Conservation (phyloP, 2,113 vertebrate species). For the Macroglossus sobrinus region DNA sequence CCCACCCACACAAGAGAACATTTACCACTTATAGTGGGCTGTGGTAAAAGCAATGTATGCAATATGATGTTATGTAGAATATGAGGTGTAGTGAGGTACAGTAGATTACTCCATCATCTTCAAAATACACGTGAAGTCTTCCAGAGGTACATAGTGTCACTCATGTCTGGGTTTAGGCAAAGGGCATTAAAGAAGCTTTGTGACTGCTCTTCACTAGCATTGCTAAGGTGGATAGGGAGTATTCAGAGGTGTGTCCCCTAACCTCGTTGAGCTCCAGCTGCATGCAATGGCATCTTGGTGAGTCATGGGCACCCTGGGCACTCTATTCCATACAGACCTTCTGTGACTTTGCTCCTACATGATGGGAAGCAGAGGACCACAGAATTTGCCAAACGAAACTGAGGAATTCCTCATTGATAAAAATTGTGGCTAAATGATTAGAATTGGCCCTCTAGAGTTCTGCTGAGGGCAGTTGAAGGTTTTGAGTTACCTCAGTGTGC, state of each 20-base stretch:
- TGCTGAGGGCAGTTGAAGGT: background rate
- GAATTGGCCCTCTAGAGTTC: background rate
- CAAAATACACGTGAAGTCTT: background rate
- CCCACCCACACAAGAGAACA: background rate
- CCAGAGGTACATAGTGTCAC: background rate
- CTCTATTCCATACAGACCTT: background rate
- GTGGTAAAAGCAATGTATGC: too few species aligned
- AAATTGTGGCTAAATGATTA: background rate
- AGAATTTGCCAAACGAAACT: background rate
- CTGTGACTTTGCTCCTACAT: background rate
- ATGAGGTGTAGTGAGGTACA: background rate
- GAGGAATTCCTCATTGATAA: background rate
- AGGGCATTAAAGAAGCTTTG: background rate
- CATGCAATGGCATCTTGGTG: background rate
- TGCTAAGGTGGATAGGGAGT: background rate
- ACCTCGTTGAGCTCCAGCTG: background rate
- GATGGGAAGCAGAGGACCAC: background rate
- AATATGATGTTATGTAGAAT: background rate
- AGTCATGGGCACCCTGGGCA: background rate
- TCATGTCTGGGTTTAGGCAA: background rate
- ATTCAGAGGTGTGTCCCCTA: background rate
- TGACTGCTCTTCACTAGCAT: background rate
- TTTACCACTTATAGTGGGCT: rapidly evolving
- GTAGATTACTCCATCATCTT: background rate
- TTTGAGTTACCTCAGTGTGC: background rate